Percentiles rank a stretch among this genome's conserved stretches.
These are phyloP conservation scores for Thecocarcelia acutangulata DNA, from an alignment of 2,888 invertebrate species.

Conservation along the genomic window DNA sequence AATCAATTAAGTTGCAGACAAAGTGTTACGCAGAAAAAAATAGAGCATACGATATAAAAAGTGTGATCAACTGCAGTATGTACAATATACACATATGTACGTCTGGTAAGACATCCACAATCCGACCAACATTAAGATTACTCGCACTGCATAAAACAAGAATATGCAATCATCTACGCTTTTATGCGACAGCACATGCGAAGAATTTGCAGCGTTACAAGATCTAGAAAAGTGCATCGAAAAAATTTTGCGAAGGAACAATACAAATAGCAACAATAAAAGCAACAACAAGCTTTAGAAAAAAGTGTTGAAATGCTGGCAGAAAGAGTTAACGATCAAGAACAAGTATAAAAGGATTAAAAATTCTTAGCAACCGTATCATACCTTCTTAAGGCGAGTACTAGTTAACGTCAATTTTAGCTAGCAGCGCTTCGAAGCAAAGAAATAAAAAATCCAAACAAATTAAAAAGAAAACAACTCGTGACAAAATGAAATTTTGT, in stretches of 20 bases:
- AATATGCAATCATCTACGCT: constrained; percentile 52
- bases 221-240: constrained; percentile 48
- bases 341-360: constrained; percentile 78
- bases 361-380: constrained; percentile 70
- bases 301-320: constrained; percentile 63
- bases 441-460: constrained; percentile 23
- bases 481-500: constrained; percentile 76
- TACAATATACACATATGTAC: too few relatives aligned
- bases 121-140: constrained; percentile 38
- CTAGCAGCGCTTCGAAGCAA: constrained; percentile 73
- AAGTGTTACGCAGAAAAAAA: constrained; percentile 23
- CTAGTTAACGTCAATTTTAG: constrained; percentile 73
- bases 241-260: constrained; percentile 50
- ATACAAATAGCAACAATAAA: constrained; percentile 26
- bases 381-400: constrained; percentile 76
- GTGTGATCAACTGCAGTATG: constrained; percentile 43
- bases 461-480: neutral
- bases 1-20: constrained; percentile 57
- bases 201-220: constrained; percentile 34
- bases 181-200: constrained; percentile 33
- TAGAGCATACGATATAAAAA: constrained; percentile 10
- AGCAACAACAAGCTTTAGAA: constrained; percentile 10
- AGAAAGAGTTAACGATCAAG: constrained; percentile 64
- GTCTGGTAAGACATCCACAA: neutral
- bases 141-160: constrained; percentile 30